phyloP scores from a whole-genome alignment of 2,797 vertebrate genomes.

The Molossus alvarezi region DNA sequence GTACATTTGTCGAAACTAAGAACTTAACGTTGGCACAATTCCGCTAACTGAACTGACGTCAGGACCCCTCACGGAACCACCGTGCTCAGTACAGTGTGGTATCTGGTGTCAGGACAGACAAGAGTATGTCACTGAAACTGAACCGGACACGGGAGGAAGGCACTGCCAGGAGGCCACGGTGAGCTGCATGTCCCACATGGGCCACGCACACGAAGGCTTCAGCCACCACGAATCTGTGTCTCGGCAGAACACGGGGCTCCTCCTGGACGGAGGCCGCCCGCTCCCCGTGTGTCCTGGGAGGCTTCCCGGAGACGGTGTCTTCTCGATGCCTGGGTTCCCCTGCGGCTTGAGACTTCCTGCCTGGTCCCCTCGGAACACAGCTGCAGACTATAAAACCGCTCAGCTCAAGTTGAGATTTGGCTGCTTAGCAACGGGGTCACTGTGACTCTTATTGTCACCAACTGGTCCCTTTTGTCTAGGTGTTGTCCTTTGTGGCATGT shows the following conservation, averaged over 20 bases:
- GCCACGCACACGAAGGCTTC: background rate
- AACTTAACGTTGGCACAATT: background rate
- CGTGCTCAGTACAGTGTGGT: background rate
- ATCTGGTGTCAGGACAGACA: background rate
- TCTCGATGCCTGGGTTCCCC: background rate
- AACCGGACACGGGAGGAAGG: background rate
- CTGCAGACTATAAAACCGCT: background rate
- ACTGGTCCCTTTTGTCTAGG: background rate
- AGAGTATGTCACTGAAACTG: accelerated
- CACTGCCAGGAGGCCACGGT: accelerated
- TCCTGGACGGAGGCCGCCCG: accelerated
- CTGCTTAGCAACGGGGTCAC: too few relatives aligned
- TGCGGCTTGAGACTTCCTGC: background rate
- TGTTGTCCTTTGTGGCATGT: background rate
- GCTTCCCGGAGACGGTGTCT: background rate
- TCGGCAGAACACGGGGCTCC: background rate
- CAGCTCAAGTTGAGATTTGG: background rate
- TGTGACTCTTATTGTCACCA: accelerated
- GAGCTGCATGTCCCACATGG: accelerated
- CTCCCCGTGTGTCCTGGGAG: background rate
- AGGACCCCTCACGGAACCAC: background rate
- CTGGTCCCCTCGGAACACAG: background rate
- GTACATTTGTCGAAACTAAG: background rate
- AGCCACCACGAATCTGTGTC: background rate
- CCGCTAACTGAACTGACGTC: background rate